Base-by-base conservation (phyloP, 1,140 invertebrate species). In the Pseudomyrmex flavicornis region DNA sequence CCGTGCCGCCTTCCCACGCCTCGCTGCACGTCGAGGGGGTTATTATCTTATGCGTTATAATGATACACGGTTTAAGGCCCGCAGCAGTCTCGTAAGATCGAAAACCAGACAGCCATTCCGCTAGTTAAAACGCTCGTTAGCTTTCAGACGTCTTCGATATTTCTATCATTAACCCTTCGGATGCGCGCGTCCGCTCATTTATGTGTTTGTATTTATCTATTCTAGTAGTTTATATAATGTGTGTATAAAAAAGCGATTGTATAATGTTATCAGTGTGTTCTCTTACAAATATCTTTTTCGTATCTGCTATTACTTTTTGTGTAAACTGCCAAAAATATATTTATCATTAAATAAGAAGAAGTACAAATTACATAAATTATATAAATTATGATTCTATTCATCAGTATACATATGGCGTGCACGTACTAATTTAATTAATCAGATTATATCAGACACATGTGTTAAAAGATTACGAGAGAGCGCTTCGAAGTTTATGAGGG, bases 21-120 rank as follows among this genome's bases (percentile, higher is more conserved):
- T 91, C 86, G 82, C 79, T 92, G 90, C 91, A 88, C 91, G 88
- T 90, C 85, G 90, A 92, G 90, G 89, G 89, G 90, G 91, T 92
- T 92, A 91, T 92, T 92, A 92, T 92, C 91, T 92, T 90, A 91
- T 91, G 87, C 86, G 89, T 89, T 92, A 90, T 90, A 90, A 91
- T 90, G 91, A 91, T 91, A 90, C 83, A 86, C 88, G 87, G 82
- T 84, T 89, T 87, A 89, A 73, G 86, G 80, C 85, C 22, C 68
- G 88, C 87, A 90, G 83, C 87, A 54, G 73, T 83, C 85, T 83
- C 85, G 89, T 76, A 84, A 88, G 88, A 90, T 90, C 84, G 89
- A 89, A 90, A 90, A 82, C 82, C 80, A 87, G 84, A 76, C 56
- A 62, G 52, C 70, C 74, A 48, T 65, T 72, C 72, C 52, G 26